These are phyloP conservation scores for Podarcis siculus DNA, from an alignment of 2,797 vertebrate genomes.

Conservation along the genomic window DNA sequence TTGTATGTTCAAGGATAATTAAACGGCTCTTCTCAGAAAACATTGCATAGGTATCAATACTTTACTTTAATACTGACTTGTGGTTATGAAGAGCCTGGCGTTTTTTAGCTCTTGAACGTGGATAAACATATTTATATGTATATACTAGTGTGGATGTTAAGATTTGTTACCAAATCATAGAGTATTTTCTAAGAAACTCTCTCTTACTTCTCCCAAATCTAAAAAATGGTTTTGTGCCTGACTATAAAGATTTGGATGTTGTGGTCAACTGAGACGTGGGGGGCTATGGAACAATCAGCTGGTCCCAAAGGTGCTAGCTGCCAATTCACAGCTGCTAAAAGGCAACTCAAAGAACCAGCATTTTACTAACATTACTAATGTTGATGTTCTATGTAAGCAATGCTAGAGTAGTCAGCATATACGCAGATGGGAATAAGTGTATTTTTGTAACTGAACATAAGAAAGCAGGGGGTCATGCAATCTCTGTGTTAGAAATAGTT, in stretches of 20 bases:
- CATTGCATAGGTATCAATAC: constrained; percentile 9
- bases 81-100: background rate
- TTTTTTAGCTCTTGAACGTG: constrained; percentile 16
- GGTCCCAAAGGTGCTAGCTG: background rate
- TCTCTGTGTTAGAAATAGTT: background rate
- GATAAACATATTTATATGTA: constrained; percentile 39
- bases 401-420: background rate
- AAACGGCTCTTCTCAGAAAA: constrained; percentile 39
- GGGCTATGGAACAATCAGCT: background rate
- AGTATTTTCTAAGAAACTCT: background rate
- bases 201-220: background rate
- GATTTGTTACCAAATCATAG: background rate
- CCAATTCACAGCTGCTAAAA: constrained; percentile 10
- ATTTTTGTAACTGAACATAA: background rate
- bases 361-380: constrained; percentile 15
- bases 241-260: background rate
- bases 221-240: background rate
- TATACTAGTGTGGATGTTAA: constrained; percentile 14
- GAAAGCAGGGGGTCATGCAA: accelerated
- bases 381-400: constrained; percentile 6
- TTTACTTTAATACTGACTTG: constrained; percentile 21
- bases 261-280: accelerated
- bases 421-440: background rate
- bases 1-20: constrained; percentile 29
- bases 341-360: background rate